Evolutionary conservation across 2,888 invertebrate genomes (phyloP), one percentile per base, ranked within the genome.

Genomic region (Dermolepida albohirtum): DNA sequence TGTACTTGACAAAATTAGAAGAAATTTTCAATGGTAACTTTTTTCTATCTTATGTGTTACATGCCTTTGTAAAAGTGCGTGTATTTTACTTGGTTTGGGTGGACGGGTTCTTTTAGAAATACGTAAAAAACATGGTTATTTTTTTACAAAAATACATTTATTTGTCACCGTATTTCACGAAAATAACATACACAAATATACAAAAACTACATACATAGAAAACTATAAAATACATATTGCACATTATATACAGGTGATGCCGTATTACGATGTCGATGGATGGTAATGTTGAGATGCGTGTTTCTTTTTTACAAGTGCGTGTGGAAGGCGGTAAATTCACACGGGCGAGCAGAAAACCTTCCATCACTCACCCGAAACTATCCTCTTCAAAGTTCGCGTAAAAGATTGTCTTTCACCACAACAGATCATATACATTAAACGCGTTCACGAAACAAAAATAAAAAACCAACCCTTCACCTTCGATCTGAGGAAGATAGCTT

Each of bases 141-240:
- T 66, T 59, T 59, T 70, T 72, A 71, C 68, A 73, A 73, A 72
- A 73, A 73, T 73, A 73, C 73, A 73, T 73, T 73, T 73, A 72
- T 73, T 71, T 73, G 73, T 73, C 73, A 73, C 73, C 73, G 73
- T 73, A 73, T 72, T 73, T 73, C 69, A 71, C 57, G 70, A 47
- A 69, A 71, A 54, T 64, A 70, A 64, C 68, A 70, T 68, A 71
- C 66, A 64, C 17, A 65, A 70, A 63, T 40, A 63, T 50, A 63
- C 34, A 50, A 54, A 54, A 54, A 34, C 44, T 62, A 14, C 27
- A 49, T 39, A 62, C 62, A 39, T 43, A 64, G n/a, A 22, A 66
- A 29, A 66, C 50, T 49, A 65, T 57, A 66, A 66, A 49, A 66
- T 41, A 59, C 14, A 59, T 59, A 59, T 59, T 59, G 59, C 59